Evolutionary conservation across 1,140 invertebrate genomes (phyloP), one percentile per base, ranked within the genome.

Genomic region (Varroa destructor): DNA sequence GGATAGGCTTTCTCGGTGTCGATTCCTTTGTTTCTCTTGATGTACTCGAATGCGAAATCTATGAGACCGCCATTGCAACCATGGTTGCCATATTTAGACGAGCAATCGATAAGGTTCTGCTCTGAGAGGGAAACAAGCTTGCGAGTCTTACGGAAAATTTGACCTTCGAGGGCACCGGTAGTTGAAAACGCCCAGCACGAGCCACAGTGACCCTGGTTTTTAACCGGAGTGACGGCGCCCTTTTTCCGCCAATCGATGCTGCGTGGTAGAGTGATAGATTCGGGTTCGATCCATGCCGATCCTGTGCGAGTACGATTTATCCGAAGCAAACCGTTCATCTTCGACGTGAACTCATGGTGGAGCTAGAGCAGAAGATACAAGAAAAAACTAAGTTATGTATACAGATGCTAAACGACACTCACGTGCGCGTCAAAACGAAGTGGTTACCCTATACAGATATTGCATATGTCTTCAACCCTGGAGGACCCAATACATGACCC

Each of bases 81-180:
- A 79, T 94, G 86, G 82, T 99, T 98, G 10, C 77, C 77, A 71
- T 75, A 76, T 43, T 74, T 75, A 1, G 54, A 71, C 8, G 77
- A 78, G 78, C 95, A 98, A 82, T 98, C 95, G 51, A 98, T 85
- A 61, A 98, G 82, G 80, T 98, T 97, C 82, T 98, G 94, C 82
- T 98, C 95, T 74, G 91, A 94, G 0, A 98, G 84, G 4, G 91
- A 93, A 5, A 93, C 84, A 25, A 98, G 82, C 74, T 85, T 84
- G 57, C 88, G 88, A 46, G 84, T 86, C 79, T 89, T 86, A 73
- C 92, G 86, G 81, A 89, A 95, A 79, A 94, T 88, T 80, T 97
- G 94, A 37, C 89, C 94, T 83, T 98, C 95, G 42, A 99, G 81
- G 0, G 94, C 82, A 42, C 94, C 95, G 75, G 93, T 97, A n/a